Conservation (phyloP, 2,888 invertebrate genomes). For the Micoletzkya japonica region DNA sequence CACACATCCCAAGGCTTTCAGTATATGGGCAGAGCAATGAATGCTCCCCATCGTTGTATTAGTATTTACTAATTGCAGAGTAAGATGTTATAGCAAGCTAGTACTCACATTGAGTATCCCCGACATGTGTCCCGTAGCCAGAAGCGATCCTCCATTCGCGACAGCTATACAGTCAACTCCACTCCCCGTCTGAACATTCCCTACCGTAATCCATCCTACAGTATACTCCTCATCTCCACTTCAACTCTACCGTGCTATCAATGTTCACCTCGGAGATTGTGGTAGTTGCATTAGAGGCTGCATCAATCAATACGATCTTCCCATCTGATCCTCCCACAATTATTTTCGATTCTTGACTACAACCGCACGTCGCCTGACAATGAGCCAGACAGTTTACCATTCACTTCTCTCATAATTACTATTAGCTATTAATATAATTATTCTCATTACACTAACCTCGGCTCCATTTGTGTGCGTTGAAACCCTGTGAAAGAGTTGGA, state of each 20-base stretch:
- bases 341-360: background rate
- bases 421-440: background rate
- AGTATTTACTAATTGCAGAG: no score
- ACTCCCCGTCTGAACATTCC: slow-evolving; percentile 1
- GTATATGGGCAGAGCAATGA: background rate
- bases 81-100: background rate
- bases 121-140: slow-evolving; percentile 24
- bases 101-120: slow-evolving; percentile 27
- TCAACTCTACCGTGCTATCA: background rate
- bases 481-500: background rate
- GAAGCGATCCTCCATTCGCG: slow-evolving; percentile 17
- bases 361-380: slow-evolving; percentile 20
- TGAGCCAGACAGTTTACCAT: no score
- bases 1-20: background rate
- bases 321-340: slow-evolving; percentile 27
- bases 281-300: background rate
- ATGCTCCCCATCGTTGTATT: background rate
- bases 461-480: slow-evolving; percentile 6
- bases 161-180: slow-evolving; percentile 18
- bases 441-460: background rate
- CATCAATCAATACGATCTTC: background rate
- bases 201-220: background rate
- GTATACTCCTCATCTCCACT: background rate
- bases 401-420: background rate
- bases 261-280: background rate